Conservation (phyloP, 2,113 vertebrate genomes). For the Haliaeetus leucogaster region DNA sequence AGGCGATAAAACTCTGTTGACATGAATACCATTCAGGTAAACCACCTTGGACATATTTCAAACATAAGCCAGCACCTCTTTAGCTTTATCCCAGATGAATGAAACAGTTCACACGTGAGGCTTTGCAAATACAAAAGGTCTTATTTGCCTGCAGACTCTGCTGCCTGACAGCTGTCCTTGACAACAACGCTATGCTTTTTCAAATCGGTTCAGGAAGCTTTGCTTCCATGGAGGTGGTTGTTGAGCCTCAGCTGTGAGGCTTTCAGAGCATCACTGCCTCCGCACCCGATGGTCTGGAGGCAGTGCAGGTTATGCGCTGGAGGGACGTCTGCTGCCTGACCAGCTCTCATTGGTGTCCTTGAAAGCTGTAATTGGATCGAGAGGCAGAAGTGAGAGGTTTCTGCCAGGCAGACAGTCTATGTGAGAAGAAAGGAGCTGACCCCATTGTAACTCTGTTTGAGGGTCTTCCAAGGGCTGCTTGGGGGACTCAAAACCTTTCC, state of each 20-base stretch:
- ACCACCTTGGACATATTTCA: constrained; percentile 16
- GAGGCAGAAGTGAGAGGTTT: neutral
- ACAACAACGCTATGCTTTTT: neutral
- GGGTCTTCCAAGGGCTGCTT: neutral
- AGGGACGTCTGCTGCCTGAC: neutral
- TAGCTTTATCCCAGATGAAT: neutral
- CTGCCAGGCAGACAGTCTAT: neutral
- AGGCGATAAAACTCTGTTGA: constrained; percentile 27
- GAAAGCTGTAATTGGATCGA: neutral
- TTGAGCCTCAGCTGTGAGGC: neutral
- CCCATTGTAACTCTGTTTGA: neutral
- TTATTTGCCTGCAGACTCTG: neutral
- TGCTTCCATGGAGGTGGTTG: neutral
- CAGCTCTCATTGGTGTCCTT: accelerated
- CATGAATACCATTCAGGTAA: neutral
- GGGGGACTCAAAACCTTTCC: neutral
- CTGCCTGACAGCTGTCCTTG: neutral
- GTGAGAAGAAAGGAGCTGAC: neutral
- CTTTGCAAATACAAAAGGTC: neutral
- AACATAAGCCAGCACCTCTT: neutral
- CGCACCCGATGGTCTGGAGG: accelerated
- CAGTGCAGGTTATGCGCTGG: neutral
- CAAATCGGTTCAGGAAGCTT: neutral
- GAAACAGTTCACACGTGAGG: neutral
- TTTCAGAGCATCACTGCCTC: neutral